Evolutionary conservation across 2,888 invertebrate genomes (phyloP).

Genomic region (Agrotis segetum): DNA sequence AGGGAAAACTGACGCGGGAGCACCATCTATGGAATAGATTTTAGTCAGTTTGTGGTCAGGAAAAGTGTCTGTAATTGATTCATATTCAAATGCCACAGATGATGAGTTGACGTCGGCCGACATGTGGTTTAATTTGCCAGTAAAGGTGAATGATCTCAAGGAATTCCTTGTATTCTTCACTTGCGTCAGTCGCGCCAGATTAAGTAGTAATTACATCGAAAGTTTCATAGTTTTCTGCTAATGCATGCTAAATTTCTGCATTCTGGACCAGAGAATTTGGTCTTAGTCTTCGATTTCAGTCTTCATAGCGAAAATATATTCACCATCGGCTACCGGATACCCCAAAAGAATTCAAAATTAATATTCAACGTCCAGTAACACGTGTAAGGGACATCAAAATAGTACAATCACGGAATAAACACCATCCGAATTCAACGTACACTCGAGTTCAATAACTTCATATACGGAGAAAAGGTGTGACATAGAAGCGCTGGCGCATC

Average conservation of each 20-base stretch:
- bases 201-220: background rate
- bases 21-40: slow-evolving; percentile 7
- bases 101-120: background rate
- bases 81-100: slow-evolving; percentile 3
- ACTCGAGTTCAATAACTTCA: slow-evolving; percentile 87
- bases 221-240: background rate
- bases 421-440: slow-evolving; percentile 70
- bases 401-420: slow-evolving; percentile 70
- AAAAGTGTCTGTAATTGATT: slow-evolving; percentile 4
- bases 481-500: slow-evolving; percentile 84
- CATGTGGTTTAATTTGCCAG: background rate
- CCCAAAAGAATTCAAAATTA: slow-evolving; percentile 38
- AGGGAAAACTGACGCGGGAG: background rate
- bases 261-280: background rate
- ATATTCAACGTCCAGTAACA: slow-evolving; percentile 57
- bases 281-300: background rate
- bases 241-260: background rate
- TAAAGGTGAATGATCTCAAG: slow-evolving; percentile 4
- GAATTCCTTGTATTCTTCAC: background rate
- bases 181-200: background rate
- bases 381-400: slow-evolving; percentile 65
- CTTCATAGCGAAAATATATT: slow-evolving; percentile 3
- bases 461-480: slow-evolving; percentile 89
- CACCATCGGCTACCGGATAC: slow-evolving; percentile 25
- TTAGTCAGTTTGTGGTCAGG: slow-evolving; percentile 12